Evolutionary conservation across 2,888 invertebrate genomes (phyloP), one percentile per base, ranked within the genome.

Genomic region (Gari tellinella): DNA sequence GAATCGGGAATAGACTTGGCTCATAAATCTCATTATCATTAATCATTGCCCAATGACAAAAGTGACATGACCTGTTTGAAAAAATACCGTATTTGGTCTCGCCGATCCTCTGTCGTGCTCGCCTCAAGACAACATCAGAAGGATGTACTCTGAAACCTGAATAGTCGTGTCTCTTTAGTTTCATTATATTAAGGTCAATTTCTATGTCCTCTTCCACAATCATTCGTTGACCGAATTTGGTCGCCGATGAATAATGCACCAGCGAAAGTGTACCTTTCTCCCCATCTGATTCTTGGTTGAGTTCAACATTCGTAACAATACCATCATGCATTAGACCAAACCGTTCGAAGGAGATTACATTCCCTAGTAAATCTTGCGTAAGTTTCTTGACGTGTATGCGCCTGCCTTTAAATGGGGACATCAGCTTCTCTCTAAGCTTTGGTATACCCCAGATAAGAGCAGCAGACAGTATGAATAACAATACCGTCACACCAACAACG

Each of bases 21-120:
- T 60, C 31, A n/a, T 15, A 14, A 21, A 52, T 49, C 26, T 23
- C 43, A 40, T 46, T 48, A n/a, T 72, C 72, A 43, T 53, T 53
- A 5, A 72, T 23, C 43, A 65, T 72, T 19, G 72, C 65, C 72
- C 72, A 72, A 40, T 72, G 65, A 19, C 72, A 72, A 53, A 70
- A 58, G 25, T 70, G 70, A 41, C 70, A 70, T 0, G 63, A 64
- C 31, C 70, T 48, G 41, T 72, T 72, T 17, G 60, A 49, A 17
- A 72, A 31, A 0, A 65, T 0, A 1, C 72, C 65, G 49, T 55
- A 72, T 23, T 72, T 72, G 8, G 55, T 65, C 49, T 72, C 72
- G 15, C 72, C 72, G 2, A 72, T 23, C 19, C 72, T 58, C 25
- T 65, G 43, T 26, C 51, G 23, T 5, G 72, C 72, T 43, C 72